Evolutionary conservation across 2,888 invertebrate genomes (phyloP), one percentile per base, ranked within the genome.

Genomic region (Mythimna albipuncta): DNA sequence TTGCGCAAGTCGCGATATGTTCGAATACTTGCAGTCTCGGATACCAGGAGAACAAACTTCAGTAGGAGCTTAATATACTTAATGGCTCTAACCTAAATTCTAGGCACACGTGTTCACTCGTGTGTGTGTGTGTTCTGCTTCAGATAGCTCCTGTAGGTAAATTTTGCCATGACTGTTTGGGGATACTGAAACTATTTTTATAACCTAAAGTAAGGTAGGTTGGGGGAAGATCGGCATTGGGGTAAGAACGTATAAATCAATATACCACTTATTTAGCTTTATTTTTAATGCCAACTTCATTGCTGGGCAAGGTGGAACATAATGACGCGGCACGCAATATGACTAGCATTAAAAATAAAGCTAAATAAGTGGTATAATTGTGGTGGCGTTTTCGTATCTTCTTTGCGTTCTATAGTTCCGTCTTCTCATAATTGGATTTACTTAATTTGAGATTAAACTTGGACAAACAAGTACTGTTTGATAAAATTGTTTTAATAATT

Each of bases 1-100:
- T 16, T 79, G 79, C 77, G 79, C 77, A 77, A 79, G 79, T 79
- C 77, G 64, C 74, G 68, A 54, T 79, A 63, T 65, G 26, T 78
- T 78, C 80, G 77, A 78, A 79, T 78, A 74, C 67, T 79, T 79
- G 67, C 80, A 73, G 68, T 69, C 62, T 68, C 64, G 11, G 32
- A 41, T 78, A 78, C 77, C 52, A 78, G 77, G 79, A 61, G 74
- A 68, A 61, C 67, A 77, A 64, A 38, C 57, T 44, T 64, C 54
- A 79, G 38, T 47, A 64, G 67, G 55, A 68, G 68, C 52, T 59
- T 26, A 26, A 44, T 52, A 63, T 35, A 35, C 35, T 0, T 35
- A 59, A 54, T 16, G 58, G 50, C 35, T 47, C 11, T 61, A 55
- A 41, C 38, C 11, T 44, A 64, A 54, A 55, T 11, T 35, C 26